These are phyloP conservation scores for Platalea minor DNA, from an alignment of 2,797 vertebrate species.

Conservation along the genomic window DNA sequence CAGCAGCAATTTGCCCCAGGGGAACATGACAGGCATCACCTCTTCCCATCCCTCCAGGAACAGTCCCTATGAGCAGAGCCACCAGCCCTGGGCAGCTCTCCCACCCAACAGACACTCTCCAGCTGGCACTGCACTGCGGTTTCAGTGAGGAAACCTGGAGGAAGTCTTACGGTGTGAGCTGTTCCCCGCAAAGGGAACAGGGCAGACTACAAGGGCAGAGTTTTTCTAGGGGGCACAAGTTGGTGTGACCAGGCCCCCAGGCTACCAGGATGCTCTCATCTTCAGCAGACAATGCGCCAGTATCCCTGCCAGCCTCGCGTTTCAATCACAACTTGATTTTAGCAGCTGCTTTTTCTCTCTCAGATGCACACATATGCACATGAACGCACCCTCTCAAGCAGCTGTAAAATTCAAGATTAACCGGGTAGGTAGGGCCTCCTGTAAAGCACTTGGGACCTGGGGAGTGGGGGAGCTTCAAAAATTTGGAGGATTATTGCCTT, in stretches of 20 bases:
- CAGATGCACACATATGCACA: not conserved
- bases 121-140: not conserved
- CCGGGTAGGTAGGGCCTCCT: not conserved
- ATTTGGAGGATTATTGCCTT: not conserved
- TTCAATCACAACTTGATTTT: not conserved
- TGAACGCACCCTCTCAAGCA: not conserved
- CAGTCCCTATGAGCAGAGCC: not conserved
- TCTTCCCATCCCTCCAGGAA: not conserved
- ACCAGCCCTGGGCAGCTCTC: not conserved
- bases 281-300: not conserved
- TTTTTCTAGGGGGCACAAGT: not conserved
- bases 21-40: not conserved
- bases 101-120: not conserved
- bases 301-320: not conserved
- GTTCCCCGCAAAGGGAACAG: not conserved
- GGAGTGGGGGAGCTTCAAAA: not conserved
- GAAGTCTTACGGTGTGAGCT: not conserved
- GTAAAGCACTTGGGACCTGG: not conserved
- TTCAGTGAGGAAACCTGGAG: not conserved
- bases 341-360: not conserved
- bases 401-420: not conserved
- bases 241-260: not conserved
- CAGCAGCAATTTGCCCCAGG: not conserved
- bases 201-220: not conserved
- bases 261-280: not conserved